Evolutionary conservation across 2,113 vertebrate species (phyloP).

Genomic region (Rallus limicola): DNA sequence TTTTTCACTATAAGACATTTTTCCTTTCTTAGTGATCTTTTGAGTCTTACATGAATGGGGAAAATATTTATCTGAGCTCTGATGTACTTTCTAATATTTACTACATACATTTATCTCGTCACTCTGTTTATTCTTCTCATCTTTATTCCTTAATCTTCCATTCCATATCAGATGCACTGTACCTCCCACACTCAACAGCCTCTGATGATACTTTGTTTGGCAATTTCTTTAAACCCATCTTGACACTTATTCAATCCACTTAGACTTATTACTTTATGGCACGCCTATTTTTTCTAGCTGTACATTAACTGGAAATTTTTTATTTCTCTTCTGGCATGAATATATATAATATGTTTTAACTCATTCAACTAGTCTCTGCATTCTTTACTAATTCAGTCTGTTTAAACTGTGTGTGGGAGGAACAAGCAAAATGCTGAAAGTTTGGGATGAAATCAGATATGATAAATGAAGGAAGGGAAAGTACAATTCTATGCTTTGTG

Average conservation of each 20-base stretch:
- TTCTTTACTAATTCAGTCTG: neutral
- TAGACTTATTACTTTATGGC: neutral
- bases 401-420: neutral
- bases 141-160: neutral
- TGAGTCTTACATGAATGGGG: neutral
- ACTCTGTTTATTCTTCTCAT: neutral
- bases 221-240: neutral
- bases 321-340: neutral
- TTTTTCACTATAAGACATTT: neutral
- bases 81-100: neutral
- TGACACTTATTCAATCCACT: neutral
- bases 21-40: neutral
- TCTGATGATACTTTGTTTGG: neutral
- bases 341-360: slow-evolving; percentile 6
- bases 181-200: neutral
- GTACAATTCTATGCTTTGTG: neutral
- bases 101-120: neutral
- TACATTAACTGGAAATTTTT: neutral
- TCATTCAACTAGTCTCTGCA: neutral
- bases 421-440: neutral
- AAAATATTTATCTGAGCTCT: neutral
- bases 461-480: slow-evolving; percentile 34
- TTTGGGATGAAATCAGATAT: slow-evolving; percentile 1
- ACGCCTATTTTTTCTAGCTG: neutral
- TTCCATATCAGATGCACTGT: neutral